A percentile compares a stretch with the other conserved stretches of the same genome.
Evolutionary conservation across 2,113 vertebrate species (phyloP).

Genomic region (Passer domesticus): DNA sequence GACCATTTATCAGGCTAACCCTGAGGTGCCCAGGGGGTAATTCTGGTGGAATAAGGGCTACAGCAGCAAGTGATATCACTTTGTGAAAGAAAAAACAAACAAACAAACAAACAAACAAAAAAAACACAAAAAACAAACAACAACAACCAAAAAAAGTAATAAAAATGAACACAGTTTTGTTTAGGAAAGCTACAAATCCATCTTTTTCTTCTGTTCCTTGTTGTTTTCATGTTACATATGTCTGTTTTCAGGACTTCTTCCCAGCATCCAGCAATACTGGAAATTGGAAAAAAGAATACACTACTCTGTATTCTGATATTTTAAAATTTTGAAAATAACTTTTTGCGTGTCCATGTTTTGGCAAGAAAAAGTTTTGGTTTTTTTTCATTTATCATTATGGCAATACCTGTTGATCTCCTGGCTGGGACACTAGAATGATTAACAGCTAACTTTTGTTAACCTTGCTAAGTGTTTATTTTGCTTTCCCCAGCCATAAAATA

Average conservation of each 20-base stretch:
- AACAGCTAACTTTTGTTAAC: neutral
- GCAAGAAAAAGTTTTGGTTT: neutral
- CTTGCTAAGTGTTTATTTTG: neutral
- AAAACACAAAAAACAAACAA: too few relatives aligned
- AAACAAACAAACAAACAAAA: too few relatives aligned
- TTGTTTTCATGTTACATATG: neutral
- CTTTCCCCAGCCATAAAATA: neutral
- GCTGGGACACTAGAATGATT: neutral
- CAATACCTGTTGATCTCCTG: neutral
- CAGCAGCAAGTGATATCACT: neutral
- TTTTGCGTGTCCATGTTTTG: neutral
- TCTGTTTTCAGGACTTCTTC: neutral
- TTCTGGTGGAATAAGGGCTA: neutral
- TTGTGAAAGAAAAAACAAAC: neutral
- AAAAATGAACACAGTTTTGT: neutral
- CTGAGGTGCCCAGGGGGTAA: neutral
- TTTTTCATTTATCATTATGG: neutral
- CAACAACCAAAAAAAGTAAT: neutral
- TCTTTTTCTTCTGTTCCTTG: neutral
- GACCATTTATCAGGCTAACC: neutral
- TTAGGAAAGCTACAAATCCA: neutral
- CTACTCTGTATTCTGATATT: neutral
- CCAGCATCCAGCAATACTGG: neutral
- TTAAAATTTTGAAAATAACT: neutral
- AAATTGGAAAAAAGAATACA: neutral